These are phyloP conservation scores for Pterophyllum scalare DNA, from an alignment of 2,113 vertebrate species.

Conservation along the genomic window DNA sequence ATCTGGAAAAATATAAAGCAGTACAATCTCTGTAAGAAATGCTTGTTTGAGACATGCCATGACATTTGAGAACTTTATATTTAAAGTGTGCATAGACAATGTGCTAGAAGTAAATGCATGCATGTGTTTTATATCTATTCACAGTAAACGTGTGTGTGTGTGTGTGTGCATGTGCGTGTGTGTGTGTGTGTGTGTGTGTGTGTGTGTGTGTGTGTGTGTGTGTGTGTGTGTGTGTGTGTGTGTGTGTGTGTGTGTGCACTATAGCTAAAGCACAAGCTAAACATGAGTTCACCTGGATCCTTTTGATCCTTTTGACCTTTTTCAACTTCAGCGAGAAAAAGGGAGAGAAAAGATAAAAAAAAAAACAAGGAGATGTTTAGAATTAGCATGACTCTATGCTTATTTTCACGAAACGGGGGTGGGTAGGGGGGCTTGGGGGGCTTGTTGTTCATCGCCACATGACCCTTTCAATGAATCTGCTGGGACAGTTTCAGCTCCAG, in stretches of 20 bases:
- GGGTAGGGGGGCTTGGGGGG: background rate
- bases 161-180: background rate
- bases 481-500: conserved; percentile 61
- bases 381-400: conserved; percentile 83
- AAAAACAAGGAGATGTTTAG: conserved; percentile 85
- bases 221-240: conserved; percentile 13
- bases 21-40: conserved; percentile 67
- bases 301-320: conserved; percentile 91
- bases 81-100: conserved; percentile 6
- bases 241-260: conserved; percentile 45
- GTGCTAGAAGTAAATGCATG: conserved; percentile 37
- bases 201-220: conserved; percentile 32
- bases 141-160: background rate
- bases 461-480: conserved; percentile 68
- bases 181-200: conserved; percentile 16
- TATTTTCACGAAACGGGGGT: conserved; percentile 45
- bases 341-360: conserved; percentile 86
- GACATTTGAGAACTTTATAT: conserved; percentile 31
- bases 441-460: conserved; percentile 54
- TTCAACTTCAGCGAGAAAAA: conserved; percentile 91
- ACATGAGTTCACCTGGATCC: conserved; percentile 99
- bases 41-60: conserved; percentile 59
- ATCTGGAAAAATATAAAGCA: conserved; percentile 53
- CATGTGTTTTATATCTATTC: conserved; percentile 34
- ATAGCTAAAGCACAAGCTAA: conserved; percentile 89